A percentile compares a stretch with the other conserved stretches of the same genome.
Evolutionary conservation across 2,888 invertebrate genomes (phyloP).

Genomic region (Antheraea assamensis): DNA sequence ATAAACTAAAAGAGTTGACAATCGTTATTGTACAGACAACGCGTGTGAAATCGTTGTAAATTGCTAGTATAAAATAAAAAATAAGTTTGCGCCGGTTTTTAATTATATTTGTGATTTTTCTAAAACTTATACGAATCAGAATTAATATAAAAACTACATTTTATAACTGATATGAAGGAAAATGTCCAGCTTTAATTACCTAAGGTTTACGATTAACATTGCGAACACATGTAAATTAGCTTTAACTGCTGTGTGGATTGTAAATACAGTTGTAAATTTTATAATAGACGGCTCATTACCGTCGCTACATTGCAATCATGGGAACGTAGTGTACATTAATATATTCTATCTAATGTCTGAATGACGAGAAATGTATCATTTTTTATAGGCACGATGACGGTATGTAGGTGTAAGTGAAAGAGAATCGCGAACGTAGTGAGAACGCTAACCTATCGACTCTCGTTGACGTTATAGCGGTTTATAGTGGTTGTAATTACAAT

Average conservation of each 20-base stretch:
- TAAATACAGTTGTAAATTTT: constrained; percentile 38
- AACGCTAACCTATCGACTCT: too few species aligned
- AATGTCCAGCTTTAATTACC: constrained; percentile 19
- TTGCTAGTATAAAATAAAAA: neutral
- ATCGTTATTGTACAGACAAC: too few species aligned
- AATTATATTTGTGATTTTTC: neutral
- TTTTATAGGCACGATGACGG: too few species aligned
- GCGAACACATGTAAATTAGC: constrained; percentile 53
- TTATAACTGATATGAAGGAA: constrained; percentile 15
- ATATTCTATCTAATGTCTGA: neutral
- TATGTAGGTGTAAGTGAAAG: too few species aligned
- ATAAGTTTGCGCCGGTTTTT: neutral
- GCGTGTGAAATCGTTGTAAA: too few species aligned
- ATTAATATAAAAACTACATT: constrained; percentile 2
- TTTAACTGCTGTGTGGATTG: constrained; percentile 37
- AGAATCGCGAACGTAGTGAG: too few species aligned
- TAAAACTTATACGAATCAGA: neutral
- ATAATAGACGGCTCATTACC: constrained; percentile 12
- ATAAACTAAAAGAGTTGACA: too few species aligned
- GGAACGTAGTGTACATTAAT: neutral
- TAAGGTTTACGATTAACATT: constrained; percentile 48
- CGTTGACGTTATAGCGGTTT: too few species aligned
- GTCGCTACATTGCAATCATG: constrained; percentile 28
- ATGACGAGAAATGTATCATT: too few species aligned
- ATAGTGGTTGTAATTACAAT: too few species aligned